Evolutionary conservation across 1,140 invertebrate genomes (phyloP), one percentile per base, ranked within the genome.

Genomic region (Lepidostoma basale): DNA sequence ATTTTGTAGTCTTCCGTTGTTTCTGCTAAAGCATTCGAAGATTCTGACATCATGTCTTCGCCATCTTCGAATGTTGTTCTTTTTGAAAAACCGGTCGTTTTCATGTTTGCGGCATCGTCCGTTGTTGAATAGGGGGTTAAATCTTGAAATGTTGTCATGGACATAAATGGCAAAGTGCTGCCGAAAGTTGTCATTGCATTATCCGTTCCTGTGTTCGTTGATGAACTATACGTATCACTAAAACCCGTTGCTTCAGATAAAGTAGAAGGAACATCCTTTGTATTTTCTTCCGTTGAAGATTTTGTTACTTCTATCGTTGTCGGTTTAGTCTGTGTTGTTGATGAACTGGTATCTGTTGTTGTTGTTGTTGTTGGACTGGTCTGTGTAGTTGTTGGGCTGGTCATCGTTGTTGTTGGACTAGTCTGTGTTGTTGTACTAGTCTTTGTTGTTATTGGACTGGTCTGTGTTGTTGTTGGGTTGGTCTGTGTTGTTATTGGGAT

Each of bases 351-450:
- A 20, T 47, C 23, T 12, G 42, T 47, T 22, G 23, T 47, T 30
- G 12, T 47, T 47, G 23, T 20, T 47, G 14, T 20, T 1, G 4
- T 20, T n/a, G 10, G 49, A 54, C 30, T 54, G 26, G 49, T 30
- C 4, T 14, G 12, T 54, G 25, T 3, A 8, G 10, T 5, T 28
- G 49, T 54, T 6, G 26, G 30, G 5, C 59, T 63, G 6, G 39
- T 56, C 30, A 22, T 30, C 3, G 25, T 69, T 30, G 49, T 71
- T 62, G 56, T 70, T 64, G n/a, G n/a, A 33, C 8, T 45, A 45
- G 10, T 18, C 22, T 26, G 62, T 63, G 52, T 71, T 44, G 42
- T 49, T 63, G 73, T 59, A 58, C 22, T 54, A 44, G 47, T 26
- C 40, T 26, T 44, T 28, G 28, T 58, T 14, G 33, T n/a, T 8